Evolutionary conservation across 35 echinoderm and acorn worm species (phyloP).

Genomic region (Ptychodera flava): DNA sequence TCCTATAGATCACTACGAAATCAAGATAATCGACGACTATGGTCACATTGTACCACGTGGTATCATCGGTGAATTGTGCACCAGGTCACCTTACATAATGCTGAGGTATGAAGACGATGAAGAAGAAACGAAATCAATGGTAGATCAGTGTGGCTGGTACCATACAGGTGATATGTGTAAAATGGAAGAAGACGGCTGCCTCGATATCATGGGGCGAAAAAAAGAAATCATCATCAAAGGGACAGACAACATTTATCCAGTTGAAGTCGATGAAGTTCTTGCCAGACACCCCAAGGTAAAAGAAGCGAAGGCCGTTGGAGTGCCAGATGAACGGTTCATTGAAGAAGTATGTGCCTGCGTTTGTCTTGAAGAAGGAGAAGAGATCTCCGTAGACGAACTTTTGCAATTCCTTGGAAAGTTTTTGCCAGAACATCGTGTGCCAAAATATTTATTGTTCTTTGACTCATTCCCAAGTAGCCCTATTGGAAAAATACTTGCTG

Average conservation of each 20-base stretch:
- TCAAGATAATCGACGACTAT: not conserved
- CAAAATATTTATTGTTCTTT: constrained; percentile 44
- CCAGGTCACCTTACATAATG: not conserved
- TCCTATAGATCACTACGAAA: not conserved
- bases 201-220: constrained; percentile 65
- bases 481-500: constrained; percentile 12
- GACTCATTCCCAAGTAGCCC: constrained; percentile 38
- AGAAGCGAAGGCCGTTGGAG: constrained; percentile 76
- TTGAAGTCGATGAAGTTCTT: constrained; percentile 83
- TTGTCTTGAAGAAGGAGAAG: constrained; percentile 47
- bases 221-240: constrained; percentile 92
- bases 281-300: constrained; percentile 81
- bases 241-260: constrained; percentile 82
- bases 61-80: not conserved
- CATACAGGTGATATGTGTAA: constrained; percentile 49
- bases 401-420: constrained; percentile 18
- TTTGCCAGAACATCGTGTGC: constrained; percentile 33
- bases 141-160: not conserved
- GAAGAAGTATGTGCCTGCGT: constrained; percentile 72
- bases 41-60: not conserved
- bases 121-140: not conserved
- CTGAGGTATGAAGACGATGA: not conserved
- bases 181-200: constrained; percentile 74
- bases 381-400: constrained; percentile 45
- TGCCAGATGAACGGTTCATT: constrained; percentile 65